Conservation (phyloP, 2,113 vertebrate species). For the Petaurus breviceps region DNA sequence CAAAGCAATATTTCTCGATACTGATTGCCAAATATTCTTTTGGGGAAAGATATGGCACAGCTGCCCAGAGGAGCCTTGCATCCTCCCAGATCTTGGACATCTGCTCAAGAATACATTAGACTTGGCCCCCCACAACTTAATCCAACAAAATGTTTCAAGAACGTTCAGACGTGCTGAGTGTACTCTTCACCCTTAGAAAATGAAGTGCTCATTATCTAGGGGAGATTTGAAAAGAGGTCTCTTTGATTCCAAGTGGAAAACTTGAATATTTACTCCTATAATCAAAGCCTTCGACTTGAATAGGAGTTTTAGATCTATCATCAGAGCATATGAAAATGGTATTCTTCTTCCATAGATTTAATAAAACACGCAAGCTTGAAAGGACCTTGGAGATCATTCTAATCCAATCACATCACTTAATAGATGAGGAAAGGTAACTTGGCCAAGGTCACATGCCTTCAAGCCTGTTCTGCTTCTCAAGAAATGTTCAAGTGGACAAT, state of each 20-base stretch:
- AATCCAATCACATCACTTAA: too few relatives aligned
- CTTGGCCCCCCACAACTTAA: neutral
- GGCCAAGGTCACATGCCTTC: neutral
- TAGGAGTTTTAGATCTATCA: neutral
- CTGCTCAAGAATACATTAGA: too few relatives aligned
- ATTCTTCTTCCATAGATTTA: neutral
- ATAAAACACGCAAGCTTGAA: neutral
- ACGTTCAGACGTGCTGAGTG: neutral
- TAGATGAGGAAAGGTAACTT: too few relatives aligned
- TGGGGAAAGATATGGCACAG: too few relatives aligned
- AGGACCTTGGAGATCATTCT: too few relatives aligned
- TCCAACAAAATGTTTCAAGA: slow-evolving; percentile 34
- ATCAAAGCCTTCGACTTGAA: neutral
- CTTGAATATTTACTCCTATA: neutral
- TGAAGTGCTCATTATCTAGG: neutral
- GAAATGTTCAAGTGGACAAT: neutral
- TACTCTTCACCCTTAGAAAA: slow-evolving; percentile 8
- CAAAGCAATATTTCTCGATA: too few relatives aligned
- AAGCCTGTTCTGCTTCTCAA: neutral
- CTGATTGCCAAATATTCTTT: too few relatives aligned
- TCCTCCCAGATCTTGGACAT: too few relatives aligned
- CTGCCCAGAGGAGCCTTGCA: too few relatives aligned
- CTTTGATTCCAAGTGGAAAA: neutral
- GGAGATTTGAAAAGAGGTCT: too few relatives aligned
- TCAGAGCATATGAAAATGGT: neutral